Evolutionary conservation across 1,140 invertebrate genomes (phyloP), one percentile per base, ranked within the genome.

Genomic region (Adoxophyes honmai): DNA sequence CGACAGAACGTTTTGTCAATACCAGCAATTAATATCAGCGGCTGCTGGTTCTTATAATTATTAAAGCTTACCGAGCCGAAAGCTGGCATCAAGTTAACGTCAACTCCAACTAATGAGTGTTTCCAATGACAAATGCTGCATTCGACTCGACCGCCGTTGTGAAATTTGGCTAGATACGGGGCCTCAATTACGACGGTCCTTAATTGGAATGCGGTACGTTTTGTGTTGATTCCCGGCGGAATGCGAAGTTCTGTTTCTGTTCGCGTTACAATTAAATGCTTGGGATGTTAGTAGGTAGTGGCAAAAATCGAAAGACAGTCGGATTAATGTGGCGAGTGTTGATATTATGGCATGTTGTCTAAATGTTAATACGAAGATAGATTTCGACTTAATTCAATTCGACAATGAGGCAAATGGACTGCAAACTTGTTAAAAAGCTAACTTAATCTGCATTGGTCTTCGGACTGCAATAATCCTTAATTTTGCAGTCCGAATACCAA

Each of bases 11-110:
- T 83, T 86, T 84, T 81, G 76, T 84, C 81, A 84, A 84, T 84
- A 86, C 57, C 69, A 77, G 71, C 84, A 81, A 86, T 86, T 84
- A 86, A 86, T 86, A 79, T 79, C 70, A 62, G 66, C 58, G 67
- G 71, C 70, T 76, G 65, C 57, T 59, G 69, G 68, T 81, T 78
- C 76, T 76, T 81, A 80, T 81, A 83, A 87, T 87, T 84, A 83
- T 85, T 77, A 79, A 81, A 82, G 78, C 80, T 84, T 78, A 78
- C 70, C 59, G 68, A 81, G 62, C 44, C 70, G 68, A 74, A 68
- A 75, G 77, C 73, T 66, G 67, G 75, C 67, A 76, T 87, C 81
- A 82, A 86, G 79, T 86, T 84, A 81, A 80, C 79, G 82, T 85
- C 80, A 82, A 70, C 73, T 78, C 66, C 67, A 70, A 86, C 85